Base-by-base conservation (phyloP, 2,888 invertebrate genomes). In the Apantesis nais region DNA sequence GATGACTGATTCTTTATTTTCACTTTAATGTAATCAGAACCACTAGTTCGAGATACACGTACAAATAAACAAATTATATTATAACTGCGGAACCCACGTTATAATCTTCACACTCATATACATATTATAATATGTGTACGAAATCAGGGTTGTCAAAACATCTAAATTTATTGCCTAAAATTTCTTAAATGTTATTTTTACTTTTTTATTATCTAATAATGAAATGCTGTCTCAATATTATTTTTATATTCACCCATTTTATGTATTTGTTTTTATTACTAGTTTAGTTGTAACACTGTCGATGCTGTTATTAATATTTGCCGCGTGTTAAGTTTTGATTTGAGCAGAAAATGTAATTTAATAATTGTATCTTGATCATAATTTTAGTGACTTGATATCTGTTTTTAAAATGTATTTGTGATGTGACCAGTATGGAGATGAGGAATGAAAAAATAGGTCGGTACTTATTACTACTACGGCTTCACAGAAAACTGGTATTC, bases 91-190 rank as follows among this genome's bases (percentile, higher is more conserved):
- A 79, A 78, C 75, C 77, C 66, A 62, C 37, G 31, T 55, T 66
- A 65, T 70, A 77, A 71, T 79, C 55, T 58, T 61, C 44, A 73
- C 79, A 65, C 75, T 81, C 77, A 70, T 74, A 70, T n/a, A 14
- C 48, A 4, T 63, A 65, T 69, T 67, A 74, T 55, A 11, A 25
- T 52, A 55, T 67, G 29, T 37, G 68, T 52, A 22, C 37, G 41
- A 48, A 52, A 25, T 52, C 66, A 78, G 78, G 80, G 80, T 39
- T 81, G 78, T 72, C 82, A 72, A 76, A 68, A 72, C 62, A 74
- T 31, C 61, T 29, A 72, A 16, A 73, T 80, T 79, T 79, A 76
- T 74, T 66, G 66, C 63, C 73, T 74, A 79, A 67, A 71, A 73
- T 81, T 71, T 66, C 70, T 63, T 63, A 63, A 62, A 60, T 58